Conservation (phyloP, 2,113 vertebrate genomes). For the Phylloscopus trochiloides region DNA sequence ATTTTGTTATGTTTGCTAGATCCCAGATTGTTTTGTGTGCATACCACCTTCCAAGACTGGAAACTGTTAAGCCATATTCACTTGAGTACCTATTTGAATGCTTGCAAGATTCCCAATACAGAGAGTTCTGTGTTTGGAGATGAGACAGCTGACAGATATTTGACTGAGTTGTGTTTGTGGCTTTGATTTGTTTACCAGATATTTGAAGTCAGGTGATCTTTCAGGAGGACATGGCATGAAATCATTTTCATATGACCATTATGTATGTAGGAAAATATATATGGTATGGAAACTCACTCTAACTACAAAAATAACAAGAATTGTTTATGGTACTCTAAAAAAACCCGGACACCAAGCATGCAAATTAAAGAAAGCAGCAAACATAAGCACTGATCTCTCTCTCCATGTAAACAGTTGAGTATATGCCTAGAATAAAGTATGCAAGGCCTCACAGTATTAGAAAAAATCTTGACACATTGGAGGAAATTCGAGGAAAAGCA, state of each 20-base stretch:
- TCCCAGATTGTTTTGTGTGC: background rate
- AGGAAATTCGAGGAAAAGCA: slow-evolving; percentile 58
- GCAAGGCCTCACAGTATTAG: background rate
- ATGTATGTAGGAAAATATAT: background rate
- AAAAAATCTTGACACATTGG: slow-evolving; percentile 33
- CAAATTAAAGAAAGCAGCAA: background rate
- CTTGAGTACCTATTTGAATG: background rate
- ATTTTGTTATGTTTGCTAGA: background rate
- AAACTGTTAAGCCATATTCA: background rate
- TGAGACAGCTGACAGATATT: background rate
- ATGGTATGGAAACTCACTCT: background rate
- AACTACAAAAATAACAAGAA: background rate
- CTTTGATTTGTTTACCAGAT: background rate
- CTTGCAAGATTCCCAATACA: background rate
- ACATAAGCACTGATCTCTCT: background rate
- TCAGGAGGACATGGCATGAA: background rate
- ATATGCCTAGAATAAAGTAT: slow-evolving; percentile 20
- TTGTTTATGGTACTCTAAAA: background rate
- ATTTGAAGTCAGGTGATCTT: background rate
- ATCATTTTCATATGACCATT: background rate
- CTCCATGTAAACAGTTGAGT: background rate
- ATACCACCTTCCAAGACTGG: background rate
- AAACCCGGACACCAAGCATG: background rate
- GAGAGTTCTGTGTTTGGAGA: background rate
- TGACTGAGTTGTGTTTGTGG: background rate